Conservation (phyloP, 2,113 vertebrate genomes). For the Cisticola juncidis region DNA sequence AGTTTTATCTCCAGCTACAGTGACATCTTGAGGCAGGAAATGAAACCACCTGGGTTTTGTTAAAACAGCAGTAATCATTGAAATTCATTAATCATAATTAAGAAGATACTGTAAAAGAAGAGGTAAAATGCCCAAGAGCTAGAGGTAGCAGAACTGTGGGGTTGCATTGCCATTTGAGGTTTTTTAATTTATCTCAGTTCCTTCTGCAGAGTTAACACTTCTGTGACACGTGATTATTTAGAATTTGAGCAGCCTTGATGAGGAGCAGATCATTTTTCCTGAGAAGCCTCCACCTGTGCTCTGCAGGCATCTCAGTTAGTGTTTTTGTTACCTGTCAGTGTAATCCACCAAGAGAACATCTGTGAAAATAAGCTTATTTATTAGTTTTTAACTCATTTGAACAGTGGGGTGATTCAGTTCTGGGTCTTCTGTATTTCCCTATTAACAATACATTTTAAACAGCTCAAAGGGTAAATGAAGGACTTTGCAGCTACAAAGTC, state of each 20-base stretch:
- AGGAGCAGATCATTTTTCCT: neutral
- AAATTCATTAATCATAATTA: neutral
- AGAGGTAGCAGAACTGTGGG: neutral
- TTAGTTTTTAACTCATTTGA: neutral
- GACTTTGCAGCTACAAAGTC: neutral
- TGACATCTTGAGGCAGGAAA: slow-evolving; percentile 34
- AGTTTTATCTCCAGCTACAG: slow-evolving; percentile 11
- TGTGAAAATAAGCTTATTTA: neutral
- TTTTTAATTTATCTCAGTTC: neutral
- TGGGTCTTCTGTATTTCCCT: neutral
- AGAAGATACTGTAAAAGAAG: neutral
- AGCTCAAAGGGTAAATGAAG: neutral
- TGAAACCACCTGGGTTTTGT: neutral
- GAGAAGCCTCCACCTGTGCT: neutral
- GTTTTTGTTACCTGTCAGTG: neutral
- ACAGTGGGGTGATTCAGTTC: neutral
- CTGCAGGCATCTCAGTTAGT: neutral
- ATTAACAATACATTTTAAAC: neutral
- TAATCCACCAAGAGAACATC: neutral
- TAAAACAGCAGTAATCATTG: neutral
- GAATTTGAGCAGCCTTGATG: neutral
- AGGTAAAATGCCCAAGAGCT: neutral
- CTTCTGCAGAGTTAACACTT: neutral
- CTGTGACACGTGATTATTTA: neutral
- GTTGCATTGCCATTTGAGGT: neutral